A percentile compares a stretch with the other conserved stretches of the same genome.
These are phyloP conservation scores for Platynereis dumerilii DNA, from an alignment of 2,888 invertebrate genomes.

Conservation along the genomic window DNA sequence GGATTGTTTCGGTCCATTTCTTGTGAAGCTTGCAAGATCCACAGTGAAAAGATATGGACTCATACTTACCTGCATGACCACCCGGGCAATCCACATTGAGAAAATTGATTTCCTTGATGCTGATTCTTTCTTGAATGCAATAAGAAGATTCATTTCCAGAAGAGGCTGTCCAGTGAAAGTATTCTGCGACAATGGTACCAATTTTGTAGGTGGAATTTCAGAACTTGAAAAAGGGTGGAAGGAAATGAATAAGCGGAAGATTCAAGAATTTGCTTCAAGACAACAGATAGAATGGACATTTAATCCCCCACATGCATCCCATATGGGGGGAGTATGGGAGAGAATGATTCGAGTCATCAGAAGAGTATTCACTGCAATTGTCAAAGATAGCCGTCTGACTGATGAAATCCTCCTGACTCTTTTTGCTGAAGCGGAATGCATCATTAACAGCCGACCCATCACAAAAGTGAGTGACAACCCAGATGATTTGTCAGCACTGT, in stretches of 20 bases:
- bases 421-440: slow-evolving; percentile 32
- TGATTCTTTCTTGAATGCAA: slow-evolving; percentile 11
- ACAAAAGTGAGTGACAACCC: slow-evolving; percentile 25
- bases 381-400: slow-evolving; percentile 30
- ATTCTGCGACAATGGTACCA: slow-evolving; percentile 9
- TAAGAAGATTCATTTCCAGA: slow-evolving; percentile 6
- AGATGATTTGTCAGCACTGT: slow-evolving; percentile 14
- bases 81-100: slow-evolving; percentile 16
- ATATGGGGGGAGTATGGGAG: slow-evolving; percentile 46
- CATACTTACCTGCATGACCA: slow-evolving; percentile 30
- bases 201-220: slow-evolving; percentile 23
- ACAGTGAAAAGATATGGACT: slow-evolving; percentile 42
- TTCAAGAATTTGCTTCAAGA: slow-evolving; percentile 1
- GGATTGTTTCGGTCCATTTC: slow-evolving; percentile 45
- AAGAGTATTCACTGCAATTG: too few species aligned
- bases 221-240: slow-evolving; percentile 19
- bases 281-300: slow-evolving; percentile 19
- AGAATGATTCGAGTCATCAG: too few species aligned
- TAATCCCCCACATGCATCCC: slow-evolving; percentile 41
- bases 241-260: too few species aligned
- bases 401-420: slow-evolving; percentile 33
- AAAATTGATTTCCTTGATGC: slow-evolving; percentile 10
- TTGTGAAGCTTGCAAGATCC: slow-evolving; percentile 39
- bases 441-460: slow-evolving; percentile 36
- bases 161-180: background rate